phyloP scores from a whole-genome alignment of 2,113 vertebrate species.

The Heloderma charlesbogerti region DNA sequence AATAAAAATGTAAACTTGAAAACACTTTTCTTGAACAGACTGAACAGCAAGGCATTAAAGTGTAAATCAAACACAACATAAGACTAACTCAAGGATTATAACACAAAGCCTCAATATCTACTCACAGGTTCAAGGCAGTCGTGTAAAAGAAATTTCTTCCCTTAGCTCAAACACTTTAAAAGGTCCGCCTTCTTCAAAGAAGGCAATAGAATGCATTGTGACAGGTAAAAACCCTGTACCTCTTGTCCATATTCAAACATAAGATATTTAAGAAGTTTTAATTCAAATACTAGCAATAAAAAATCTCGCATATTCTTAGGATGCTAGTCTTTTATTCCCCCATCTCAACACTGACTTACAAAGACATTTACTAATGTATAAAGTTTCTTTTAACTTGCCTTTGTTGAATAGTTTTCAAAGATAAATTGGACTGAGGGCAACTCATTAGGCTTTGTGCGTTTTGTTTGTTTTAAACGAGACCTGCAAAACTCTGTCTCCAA shows the following conservation, averaged over 20 bases:
- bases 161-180: constrained; percentile 89
- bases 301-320: constrained; percentile 90
- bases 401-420: constrained; percentile 88
- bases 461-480: constrained; percentile 99
- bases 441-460: constrained; percentile 96
- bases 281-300: constrained; percentile 90
- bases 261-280: constrained; percentile 90
- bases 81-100: constrained; percentile 69
- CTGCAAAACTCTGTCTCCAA: constrained; percentile 97
- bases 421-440: constrained; percentile 87
- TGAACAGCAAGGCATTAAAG: constrained; percentile 79
- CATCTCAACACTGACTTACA: constrained; percentile 94
- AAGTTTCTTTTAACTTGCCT: constrained; percentile 85
- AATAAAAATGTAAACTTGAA: constrained; percentile 86
- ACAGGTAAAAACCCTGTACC: constrained; percentile 89
- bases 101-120: constrained; percentile 88
- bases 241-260: constrained; percentile 89
- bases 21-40: constrained; percentile 78
- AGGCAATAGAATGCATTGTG: constrained; percentile 88
- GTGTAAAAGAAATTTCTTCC: constrained; percentile 83
- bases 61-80: constrained; percentile 77
- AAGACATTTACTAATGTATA: constrained; percentile 87
- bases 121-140: constrained; percentile 86
- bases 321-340: constrained; percentile 85
- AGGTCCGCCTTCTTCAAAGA: constrained; percentile 88